phyloP scores from a whole-genome alignment of 2,888 invertebrate genomes.

The Gastracanthus pulcherrimus region DNA sequence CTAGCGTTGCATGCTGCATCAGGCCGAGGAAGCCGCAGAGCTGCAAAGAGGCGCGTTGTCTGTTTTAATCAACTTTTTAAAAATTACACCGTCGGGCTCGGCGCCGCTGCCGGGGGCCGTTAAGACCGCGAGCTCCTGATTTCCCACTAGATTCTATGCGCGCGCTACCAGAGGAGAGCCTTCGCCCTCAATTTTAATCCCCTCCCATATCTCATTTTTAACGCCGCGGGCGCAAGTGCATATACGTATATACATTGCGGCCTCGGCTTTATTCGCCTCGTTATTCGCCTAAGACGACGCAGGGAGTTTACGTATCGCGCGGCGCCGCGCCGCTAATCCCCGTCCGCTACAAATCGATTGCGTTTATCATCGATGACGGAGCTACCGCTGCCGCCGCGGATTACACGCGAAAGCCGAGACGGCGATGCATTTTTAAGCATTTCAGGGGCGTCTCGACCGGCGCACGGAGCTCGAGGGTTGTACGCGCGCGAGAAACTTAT shows the following conservation, averaged over 20 bases:
- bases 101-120: conserved; percentile 3
- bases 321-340: no score
- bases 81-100: conserved; percentile 61
- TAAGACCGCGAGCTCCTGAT: conserved; percentile 56
- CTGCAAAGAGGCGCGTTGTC: conserved; percentile 52
- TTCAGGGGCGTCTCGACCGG: no score
- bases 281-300: conserved; percentile 40
- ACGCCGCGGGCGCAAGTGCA: not conserved
- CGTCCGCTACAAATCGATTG: conserved; percentile 29
- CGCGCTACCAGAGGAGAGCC: no score
- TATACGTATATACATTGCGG: not conserved
- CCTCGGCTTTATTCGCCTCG: conserved; percentile 25
- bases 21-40: conserved; percentile 38
- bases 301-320: not conserved
- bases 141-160: conserved; percentile 62
- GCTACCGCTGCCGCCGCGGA: not conserved
- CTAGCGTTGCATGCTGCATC: not conserved
- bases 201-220: conserved; percentile 36
- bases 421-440: not conserved
- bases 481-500: not conserved
- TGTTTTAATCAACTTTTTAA: conserved; percentile 66
- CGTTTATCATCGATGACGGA: conserved; percentile 18
- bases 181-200: conserved; percentile 44
- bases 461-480: no score
- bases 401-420: not conserved